Base-by-base conservation (phyloP, 2,888 invertebrate genomes). In the Dorcus hopei region DNA sequence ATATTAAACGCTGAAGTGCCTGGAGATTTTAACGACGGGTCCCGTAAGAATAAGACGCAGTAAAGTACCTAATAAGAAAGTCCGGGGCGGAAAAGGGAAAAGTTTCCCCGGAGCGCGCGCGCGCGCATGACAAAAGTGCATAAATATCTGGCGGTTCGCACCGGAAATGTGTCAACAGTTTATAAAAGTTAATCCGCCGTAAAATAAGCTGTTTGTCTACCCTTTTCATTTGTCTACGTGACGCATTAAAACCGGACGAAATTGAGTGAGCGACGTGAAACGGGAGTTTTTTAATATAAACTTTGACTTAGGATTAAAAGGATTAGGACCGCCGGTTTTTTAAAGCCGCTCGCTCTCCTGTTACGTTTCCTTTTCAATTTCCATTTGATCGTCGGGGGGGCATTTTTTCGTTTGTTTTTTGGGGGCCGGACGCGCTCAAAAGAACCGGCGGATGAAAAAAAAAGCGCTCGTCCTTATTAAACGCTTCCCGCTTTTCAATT, bases 121-220 rank as follows among this genome's bases (percentile, higher is more conserved):
- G 45, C 39, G 66, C 66, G 66, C 66, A 65, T 66, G 66, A 62
- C 66, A 63, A 63, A 65, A 63, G 63, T 64, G 16, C 19, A 23
- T 23, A 43, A 14, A 9, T 43, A 43, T 43, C 59, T 62, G 54
- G 57, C 53, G 58, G 53, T 49, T 50, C 58, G 54, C 55, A 54
- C 59, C 71, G 73, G 73, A 74, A 75, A 72, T 70, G 71, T 75
- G 74, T 73, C 74, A 74, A 74, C 75, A 74, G 75, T 74, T 75
- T 74, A 75, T 74, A 73, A 72, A 73, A 75, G 76, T 73, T 76
- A 76, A 76, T 76, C 74, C 73, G 62, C 68, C 69, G 72, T 70
- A 69, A 75, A 76, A 75, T 75, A 71, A 75, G 72, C 74, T 74
- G 73, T 74, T 73, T 74, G 74, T 70, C 56, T 50, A 56, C 56